phyloP scores from a whole-genome alignment of 2,113 vertebrate genomes.

The Pseudolaguvia tuberculata region DNA sequence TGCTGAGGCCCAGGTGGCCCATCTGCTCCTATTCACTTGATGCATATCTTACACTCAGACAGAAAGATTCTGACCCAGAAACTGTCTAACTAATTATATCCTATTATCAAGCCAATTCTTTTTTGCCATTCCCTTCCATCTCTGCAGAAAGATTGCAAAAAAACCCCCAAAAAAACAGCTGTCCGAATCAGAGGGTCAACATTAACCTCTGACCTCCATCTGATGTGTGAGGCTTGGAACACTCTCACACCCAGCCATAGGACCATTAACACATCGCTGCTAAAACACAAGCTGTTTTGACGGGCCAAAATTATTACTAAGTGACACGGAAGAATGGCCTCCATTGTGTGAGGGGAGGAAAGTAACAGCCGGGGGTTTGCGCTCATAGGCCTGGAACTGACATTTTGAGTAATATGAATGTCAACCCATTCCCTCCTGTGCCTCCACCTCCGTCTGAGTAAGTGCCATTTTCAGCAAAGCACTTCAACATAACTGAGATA shows the following conservation, averaged over 20 bases:
- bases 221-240: constrained; percentile 72
- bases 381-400: constrained; percentile 47
- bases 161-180: constrained; percentile 80
- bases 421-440: constrained; percentile 36
- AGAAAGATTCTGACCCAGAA: constrained; percentile 72
- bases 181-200: constrained; percentile 71
- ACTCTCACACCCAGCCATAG: constrained; percentile 76
- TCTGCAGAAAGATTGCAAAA: constrained; percentile 70
- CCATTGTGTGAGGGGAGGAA: constrained; percentile 59
- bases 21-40: constrained; percentile 74
- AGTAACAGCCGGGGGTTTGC: constrained; percentile 39
- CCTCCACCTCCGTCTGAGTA: constrained; percentile 40
- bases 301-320: constrained; percentile 76
- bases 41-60: constrained; percentile 64
- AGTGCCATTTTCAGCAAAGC: constrained; percentile 49
- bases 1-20: constrained; percentile 72
- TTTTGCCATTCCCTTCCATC: constrained; percentile 68
- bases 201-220: constrained; percentile 79
- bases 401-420: constrained; percentile 55
- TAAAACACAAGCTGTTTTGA: constrained; percentile 82
- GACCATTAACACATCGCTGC: constrained; percentile 77
- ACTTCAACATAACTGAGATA: constrained; percentile 57
- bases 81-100: constrained; percentile 79
- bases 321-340: constrained; percentile 72
- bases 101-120: constrained; percentile 69